phyloP scores from a whole-genome alignment of 1,140 invertebrate genomes.

The Hestina assimilis region DNA sequence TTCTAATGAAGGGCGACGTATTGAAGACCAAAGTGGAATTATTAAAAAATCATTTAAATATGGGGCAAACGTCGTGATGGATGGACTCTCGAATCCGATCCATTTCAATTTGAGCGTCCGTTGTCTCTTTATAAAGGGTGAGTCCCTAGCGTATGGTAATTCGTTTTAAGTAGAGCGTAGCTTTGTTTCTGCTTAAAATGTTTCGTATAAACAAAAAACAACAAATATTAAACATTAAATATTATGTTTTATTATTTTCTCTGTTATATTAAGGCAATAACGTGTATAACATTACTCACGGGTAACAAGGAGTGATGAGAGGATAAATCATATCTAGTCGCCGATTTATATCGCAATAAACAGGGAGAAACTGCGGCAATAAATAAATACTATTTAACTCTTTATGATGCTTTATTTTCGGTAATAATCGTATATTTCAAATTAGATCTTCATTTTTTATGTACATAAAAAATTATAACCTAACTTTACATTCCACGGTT shows the following conservation, averaged over 20 bases:
- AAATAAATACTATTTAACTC: conserved; percentile 64
- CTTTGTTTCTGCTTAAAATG: conserved; percentile 35
- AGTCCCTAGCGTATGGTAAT: conserved; percentile 62
- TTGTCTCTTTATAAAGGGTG: conserved; percentile 67
- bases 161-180: conserved; percentile 47
- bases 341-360: conserved; percentile 74
- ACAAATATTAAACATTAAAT: conserved; percentile 11
- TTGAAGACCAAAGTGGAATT: conserved; percentile 64
- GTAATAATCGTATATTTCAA: conserved; percentile 8
- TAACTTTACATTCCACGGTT: neutral
- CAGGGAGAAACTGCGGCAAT: conserved; percentile 52
- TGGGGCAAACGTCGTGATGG: conserved; percentile 66
- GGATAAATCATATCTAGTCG: conserved; percentile 73
- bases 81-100: conserved; percentile 72
- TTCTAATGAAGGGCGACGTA: conserved; percentile 60
- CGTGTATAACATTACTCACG: conserved; percentile 53
- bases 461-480: neutral
- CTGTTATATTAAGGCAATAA: conserved; percentile 48
- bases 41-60: conserved; percentile 75
- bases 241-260: conserved; percentile 16
- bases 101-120: conserved; percentile 70
- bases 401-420: conserved; percentile 35
- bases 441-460: neutral
- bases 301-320: conserved; percentile 70
- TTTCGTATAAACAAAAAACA: conserved; percentile 24